phyloP scores from a whole-genome alignment of 2,113 vertebrate species.

The Taxidea taxus region DNA sequence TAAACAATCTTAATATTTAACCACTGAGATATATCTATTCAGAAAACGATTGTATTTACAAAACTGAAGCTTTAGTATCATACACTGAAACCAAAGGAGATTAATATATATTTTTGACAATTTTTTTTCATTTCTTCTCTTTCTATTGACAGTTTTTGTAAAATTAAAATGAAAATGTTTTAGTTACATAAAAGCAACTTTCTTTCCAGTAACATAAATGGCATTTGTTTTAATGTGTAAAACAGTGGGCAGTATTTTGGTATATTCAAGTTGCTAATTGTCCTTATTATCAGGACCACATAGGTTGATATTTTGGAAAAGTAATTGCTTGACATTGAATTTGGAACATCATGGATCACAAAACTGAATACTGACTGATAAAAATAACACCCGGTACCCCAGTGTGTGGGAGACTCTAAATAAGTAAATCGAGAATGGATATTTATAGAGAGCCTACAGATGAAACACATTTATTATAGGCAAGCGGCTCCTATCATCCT shows the following conservation, averaged over 20 bases:
- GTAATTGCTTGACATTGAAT: slow-evolving; percentile 23
- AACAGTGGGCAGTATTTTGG: too few relatives aligned
- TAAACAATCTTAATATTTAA: background rate
- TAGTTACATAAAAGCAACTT: slow-evolving; percentile 11
- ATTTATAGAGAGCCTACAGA: slow-evolving; percentile 10
- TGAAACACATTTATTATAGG: background rate
- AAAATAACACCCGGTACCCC: background rate
- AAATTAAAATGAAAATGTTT: slow-evolving; percentile 22
- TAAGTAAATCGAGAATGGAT: slow-evolving; percentile 8
- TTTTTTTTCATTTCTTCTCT: background rate
- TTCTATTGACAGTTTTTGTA: background rate
- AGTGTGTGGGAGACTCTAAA: background rate
- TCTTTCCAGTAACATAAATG: background rate
- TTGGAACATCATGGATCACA: slow-evolving; percentile 5
- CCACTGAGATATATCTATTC: background rate
- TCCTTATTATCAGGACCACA: background rate
- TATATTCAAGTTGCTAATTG: background rate
- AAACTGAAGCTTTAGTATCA: background rate
- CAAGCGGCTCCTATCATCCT: background rate
- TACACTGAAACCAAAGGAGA: background rate
- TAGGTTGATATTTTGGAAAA: slow-evolving; percentile 37
- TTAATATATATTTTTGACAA: background rate
- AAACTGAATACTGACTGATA: background rate
- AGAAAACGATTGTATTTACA: background rate
- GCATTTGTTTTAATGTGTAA: background rate